phyloP scores from a whole-genome alignment of 2,888 invertebrate species.

The Dryocosmus kuriphilus region DNA sequence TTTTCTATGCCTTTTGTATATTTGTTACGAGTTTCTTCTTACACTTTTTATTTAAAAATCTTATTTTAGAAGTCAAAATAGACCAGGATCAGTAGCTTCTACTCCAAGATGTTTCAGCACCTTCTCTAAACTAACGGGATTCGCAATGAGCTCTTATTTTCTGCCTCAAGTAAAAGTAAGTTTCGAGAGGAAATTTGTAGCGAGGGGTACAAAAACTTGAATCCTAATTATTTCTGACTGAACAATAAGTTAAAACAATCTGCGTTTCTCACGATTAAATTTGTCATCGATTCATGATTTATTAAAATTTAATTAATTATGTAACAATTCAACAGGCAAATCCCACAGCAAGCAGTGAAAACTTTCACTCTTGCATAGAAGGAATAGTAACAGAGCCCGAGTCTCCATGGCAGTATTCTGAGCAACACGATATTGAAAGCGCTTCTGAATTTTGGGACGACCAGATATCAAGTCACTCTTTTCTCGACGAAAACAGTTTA shows the following conservation, averaged over 20 bases:
- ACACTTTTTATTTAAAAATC: not conserved
- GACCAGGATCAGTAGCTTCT: constrained; percentile 41
- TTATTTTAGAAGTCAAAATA: constrained; percentile 43
- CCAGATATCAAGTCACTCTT: constrained; percentile 42
- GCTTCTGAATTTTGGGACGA: constrained; percentile 48
- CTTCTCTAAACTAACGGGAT: constrained; percentile 42
- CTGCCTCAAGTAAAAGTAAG: constrained; percentile 57
- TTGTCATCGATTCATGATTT: not conserved
- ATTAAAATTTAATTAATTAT: not conserved
- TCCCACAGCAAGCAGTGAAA: constrained; percentile 41
- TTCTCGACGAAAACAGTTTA: constrained; percentile 1
- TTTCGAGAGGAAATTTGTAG: not conserved
- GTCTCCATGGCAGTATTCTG: constrained; percentile 52
- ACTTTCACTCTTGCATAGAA: constrained; percentile 48
- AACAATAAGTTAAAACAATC: no score
- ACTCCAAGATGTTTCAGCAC: constrained; percentile 45
- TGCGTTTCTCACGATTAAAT: no score
- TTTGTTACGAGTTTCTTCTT: not conserved
- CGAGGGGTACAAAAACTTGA: not conserved
- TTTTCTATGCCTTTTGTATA: not conserved
- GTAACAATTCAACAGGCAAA: constrained; percentile 1
- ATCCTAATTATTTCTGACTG: not conserved
- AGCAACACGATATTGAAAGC: constrained; percentile 43
- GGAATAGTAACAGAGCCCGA: constrained; percentile 60
- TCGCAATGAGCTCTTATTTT: constrained; percentile 55